A percentile compares a stretch with the other conserved stretches of the same genome.
Evolutionary conservation across 37 sponge, comb jelly and placozoan species (phyloP).

Genomic region (Oscarella lobularis): DNA sequence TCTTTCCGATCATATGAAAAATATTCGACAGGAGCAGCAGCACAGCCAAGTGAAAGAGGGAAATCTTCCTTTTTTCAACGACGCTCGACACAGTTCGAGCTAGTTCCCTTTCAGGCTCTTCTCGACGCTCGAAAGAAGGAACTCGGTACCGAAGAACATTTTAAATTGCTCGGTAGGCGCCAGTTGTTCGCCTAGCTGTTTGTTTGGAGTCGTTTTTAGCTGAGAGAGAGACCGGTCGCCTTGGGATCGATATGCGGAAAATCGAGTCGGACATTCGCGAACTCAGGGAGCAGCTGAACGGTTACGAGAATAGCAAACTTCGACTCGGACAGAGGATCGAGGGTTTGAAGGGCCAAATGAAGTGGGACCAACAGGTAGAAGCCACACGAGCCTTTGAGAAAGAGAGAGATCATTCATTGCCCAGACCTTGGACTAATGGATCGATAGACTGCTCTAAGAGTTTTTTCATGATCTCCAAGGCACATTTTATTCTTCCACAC

Average conservation of each 20-base stretch:
- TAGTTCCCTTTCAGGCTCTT: conserved; percentile 47
- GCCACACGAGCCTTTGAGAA: no score
- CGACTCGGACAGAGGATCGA: conserved; percentile 47
- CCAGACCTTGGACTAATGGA: no score
- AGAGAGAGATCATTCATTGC: no score
- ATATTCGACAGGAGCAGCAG: conserved; percentile 84
- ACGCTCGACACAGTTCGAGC: no score
- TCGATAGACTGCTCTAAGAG: no score
- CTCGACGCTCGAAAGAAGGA: conserved; percentile 70
- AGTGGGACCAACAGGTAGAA: conserved; percentile 92
- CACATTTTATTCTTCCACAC: no score
- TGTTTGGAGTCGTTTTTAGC: no score
- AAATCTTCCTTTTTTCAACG: no score
- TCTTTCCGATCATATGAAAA: conserved; percentile 75
- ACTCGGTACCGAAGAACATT: conserved; percentile 53
- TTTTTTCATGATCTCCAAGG: no score
- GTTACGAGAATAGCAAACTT: conserved; percentile 67
- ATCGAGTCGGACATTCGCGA: conserved; percentile 34
- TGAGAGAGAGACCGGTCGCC: conserved; percentile 76
- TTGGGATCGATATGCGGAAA: conserved; percentile 48
- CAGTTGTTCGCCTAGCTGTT: background rate
- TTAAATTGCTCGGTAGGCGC: conserved; percentile 13
- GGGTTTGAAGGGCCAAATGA: conserved; percentile 71
- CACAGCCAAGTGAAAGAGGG: conserved; percentile 82
- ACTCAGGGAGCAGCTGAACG: conserved; percentile 69